Conservation (phyloP, 2,113 vertebrate species). For the Sterrhoptilus dennistouni region DNA sequence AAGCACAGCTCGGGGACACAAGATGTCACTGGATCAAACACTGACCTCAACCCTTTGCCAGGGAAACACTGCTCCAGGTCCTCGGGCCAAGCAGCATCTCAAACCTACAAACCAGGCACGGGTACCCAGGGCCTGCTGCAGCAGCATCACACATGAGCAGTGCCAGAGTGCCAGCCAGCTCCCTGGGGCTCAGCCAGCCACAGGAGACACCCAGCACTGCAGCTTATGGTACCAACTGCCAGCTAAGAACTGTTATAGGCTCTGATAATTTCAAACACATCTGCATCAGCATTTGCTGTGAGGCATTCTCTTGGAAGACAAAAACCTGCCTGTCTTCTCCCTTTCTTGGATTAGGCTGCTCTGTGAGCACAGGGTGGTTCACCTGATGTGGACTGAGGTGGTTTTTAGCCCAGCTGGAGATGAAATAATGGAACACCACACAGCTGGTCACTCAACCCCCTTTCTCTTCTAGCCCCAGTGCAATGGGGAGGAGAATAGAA, state of each 20-base stretch:
- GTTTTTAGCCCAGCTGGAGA: background rate
- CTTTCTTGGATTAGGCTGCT: background rate
- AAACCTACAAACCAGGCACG: background rate
- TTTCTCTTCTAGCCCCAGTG: rapidly evolving
- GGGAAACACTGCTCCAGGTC: rapidly evolving
- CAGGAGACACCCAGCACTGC: background rate
- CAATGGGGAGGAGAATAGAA: rapidly evolving
- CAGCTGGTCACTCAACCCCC: background rate
- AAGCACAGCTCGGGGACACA: background rate
- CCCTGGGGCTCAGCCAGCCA: background rate
- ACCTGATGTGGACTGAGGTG: background rate
- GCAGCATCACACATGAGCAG: background rate
- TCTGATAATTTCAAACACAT: background rate
- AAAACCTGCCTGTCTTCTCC: background rate
- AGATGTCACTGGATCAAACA: rapidly evolving
- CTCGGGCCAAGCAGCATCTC: background rate
- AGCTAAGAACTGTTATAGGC: rapidly evolving
- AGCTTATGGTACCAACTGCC: rapidly evolving
- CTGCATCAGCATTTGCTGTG: background rate
- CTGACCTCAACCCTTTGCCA: background rate
- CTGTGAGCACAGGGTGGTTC: background rate
- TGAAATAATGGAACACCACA: background rate
- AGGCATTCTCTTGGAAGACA: background rate
- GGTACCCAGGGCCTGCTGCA: background rate
- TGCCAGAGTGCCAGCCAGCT: background rate